phyloP scores from a whole-genome alignment of 2,797 vertebrate genomes.

The Eurystomus glaucurus region DNA sequence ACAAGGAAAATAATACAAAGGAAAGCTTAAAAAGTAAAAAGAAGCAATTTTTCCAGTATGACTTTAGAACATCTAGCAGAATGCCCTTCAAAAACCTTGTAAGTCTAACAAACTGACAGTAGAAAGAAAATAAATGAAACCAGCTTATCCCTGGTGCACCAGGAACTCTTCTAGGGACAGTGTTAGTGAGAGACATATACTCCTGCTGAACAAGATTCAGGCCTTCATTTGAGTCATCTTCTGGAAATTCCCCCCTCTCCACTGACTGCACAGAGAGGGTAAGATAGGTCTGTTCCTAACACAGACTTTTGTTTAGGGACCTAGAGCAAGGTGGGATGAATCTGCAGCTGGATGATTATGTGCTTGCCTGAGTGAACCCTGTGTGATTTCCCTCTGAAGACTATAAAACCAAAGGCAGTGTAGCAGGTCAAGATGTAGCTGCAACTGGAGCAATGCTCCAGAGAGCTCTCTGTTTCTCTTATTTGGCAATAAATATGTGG shows the following conservation, averaged over 20 bases:
- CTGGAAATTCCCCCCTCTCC: background rate
- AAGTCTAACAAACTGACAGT: background rate
- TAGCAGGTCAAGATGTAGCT: background rate
- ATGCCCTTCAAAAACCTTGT: background rate
- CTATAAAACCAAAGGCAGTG: background rate
- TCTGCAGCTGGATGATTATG: constrained; percentile 42
- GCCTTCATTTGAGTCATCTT: background rate
- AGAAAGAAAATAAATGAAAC: background rate
- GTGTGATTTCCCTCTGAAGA: constrained; percentile 37
- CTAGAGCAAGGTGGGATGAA: constrained; percentile 25
- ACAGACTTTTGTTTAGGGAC: background rate
- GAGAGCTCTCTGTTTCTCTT: background rate
- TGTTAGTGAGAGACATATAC: background rate
- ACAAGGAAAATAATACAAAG: background rate
- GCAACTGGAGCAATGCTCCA: background rate
- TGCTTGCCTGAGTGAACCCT: background rate
- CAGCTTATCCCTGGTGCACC: background rate
- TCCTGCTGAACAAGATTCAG: background rate
- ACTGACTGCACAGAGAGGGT: accelerated
- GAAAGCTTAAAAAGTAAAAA: background rate
- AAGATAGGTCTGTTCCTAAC: background rate
- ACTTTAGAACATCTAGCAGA: background rate
- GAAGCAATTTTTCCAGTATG: background rate
- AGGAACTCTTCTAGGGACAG: background rate
- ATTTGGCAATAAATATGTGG: constrained; percentile 45